Percentiles rank a stretch among this genome's conserved stretches.
Evolutionary conservation across 92 coral and sea anemone species (phyloP).

Genomic region (Pocillopora grandis): DNA sequence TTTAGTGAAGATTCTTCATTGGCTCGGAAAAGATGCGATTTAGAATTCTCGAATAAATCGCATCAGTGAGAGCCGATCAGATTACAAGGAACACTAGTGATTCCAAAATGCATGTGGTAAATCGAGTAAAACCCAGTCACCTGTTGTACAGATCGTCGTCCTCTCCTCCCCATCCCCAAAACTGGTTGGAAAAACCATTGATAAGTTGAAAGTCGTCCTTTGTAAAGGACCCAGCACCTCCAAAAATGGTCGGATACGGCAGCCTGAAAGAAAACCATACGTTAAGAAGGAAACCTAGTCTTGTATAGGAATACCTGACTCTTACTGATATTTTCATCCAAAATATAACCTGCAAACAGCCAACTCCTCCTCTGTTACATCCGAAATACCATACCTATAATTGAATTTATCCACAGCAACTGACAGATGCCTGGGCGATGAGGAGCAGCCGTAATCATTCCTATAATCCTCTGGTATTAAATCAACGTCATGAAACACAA

Average conservation of each 20-base stretch:
- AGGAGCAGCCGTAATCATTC: conserved; percentile 43
- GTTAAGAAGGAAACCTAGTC: background rate
- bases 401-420: conserved; percentile 40
- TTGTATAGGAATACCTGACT: background rate
- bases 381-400: conserved; percentile 28
- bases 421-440: conserved; percentile 52
- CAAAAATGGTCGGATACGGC: conserved; percentile 78
- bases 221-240: conserved; percentile 83
- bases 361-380: no score
- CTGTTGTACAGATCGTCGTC: conserved; percentile 90
- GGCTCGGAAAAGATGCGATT: no score
- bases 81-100: no score
- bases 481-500: conserved; percentile 60
- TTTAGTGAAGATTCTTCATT: no score
- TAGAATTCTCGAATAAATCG: no score
- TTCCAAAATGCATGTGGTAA: no score
- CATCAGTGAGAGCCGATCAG: no score
- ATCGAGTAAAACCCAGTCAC: conserved; percentile 28
- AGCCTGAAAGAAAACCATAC: conserved; percentile 49
- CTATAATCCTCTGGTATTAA: conserved; percentile 49
- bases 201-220: conserved; percentile 76
- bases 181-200: conserved; percentile 87
- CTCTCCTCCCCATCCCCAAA: conserved; percentile 99
- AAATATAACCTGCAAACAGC: background rate
- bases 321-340: background rate